phyloP scores from a whole-genome alignment of 2,888 invertebrate genomes.

The Amiota communis region DNA sequence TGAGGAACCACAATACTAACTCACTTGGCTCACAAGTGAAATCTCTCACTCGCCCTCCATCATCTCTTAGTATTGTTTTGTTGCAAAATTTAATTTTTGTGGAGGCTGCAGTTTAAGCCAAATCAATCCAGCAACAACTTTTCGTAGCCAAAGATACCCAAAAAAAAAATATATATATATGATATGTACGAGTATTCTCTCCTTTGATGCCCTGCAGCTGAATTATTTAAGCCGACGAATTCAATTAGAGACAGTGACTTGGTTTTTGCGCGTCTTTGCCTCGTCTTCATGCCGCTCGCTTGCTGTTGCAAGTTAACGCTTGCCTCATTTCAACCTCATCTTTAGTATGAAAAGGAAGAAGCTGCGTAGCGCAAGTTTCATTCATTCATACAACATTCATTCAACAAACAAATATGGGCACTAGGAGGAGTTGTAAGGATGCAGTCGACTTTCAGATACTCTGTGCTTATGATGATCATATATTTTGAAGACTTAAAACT shows the following conservation, averaged over 20 bases:
- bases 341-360: not conserved
- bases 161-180: not conserved
- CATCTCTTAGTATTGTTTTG: not conserved
- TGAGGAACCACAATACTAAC: not conserved
- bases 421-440: too few species aligned
- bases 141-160: constrained; percentile 6
- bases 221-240: constrained; percentile 73
- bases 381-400: constrained; percentile 15
- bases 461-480: too few species aligned
- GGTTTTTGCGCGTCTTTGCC: constrained; percentile 56
- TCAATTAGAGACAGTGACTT: constrained; percentile 72
- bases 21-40: not conserved
- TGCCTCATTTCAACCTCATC: not conserved
- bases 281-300: not conserved
- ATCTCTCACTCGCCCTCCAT: not conserved
- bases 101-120: constrained; percentile 21
- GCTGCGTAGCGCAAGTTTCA: constrained; percentile 22
- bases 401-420: not conserved
- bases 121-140: not conserved
- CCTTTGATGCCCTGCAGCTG: constrained; percentile 68
- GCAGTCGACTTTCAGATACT: too few species aligned
- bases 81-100: constrained; percentile 5
- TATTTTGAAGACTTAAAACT: too few species aligned
- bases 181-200: not conserved
- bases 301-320: not conserved